Evolutionary conservation across 2,797 vertebrate species (phyloP).

Genomic region (Ambastaia sidthimunki): DNA sequence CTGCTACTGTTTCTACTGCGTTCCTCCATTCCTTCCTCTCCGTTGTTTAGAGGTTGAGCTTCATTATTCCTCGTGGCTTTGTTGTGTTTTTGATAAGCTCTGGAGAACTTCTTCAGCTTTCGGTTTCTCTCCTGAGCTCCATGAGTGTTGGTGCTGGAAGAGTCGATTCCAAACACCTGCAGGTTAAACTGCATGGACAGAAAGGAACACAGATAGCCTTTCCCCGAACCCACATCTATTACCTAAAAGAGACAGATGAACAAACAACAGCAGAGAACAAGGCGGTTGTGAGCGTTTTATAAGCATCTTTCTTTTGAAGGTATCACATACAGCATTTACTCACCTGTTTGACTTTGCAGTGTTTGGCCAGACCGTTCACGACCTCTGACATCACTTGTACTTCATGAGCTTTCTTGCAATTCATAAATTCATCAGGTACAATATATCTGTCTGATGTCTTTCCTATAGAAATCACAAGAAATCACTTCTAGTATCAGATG

Average conservation of each 20-base stretch:
- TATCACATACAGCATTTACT: conserved; percentile 27
- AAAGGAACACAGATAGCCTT: conserved; percentile 96
- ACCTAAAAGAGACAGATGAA: conserved; percentile 80
- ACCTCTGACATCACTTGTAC: conserved; percentile 92
- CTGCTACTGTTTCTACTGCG: neutral
- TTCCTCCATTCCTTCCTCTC: neutral
- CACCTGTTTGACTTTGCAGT: conserved; percentile 87
- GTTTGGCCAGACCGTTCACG: conserved; percentile 79
- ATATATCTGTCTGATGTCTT: conserved; percentile 69
- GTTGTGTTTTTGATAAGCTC: conserved; percentile 76
- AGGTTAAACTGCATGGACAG: conserved; percentile 90
- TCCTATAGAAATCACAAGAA: conserved; percentile 7
- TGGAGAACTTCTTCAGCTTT: conserved; percentile 94
- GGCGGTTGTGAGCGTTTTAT: no score
- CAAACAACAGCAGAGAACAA: no score
- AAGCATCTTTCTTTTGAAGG: neutral
- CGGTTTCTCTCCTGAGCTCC: conserved; percentile 93
- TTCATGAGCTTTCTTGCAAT: conserved; percentile 96
- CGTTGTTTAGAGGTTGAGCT: neutral
- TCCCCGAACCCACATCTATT: conserved; percentile 95
- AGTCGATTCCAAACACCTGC: conserved; percentile 94
- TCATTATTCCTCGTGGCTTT: conserved; percentile 33
- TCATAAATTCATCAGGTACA: conserved; percentile 91
- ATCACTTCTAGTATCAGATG: neutral
- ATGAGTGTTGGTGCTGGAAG: conserved; percentile 89